These are phyloP conservation scores for Sebastes vulpes DNA, from an alignment of 2,797 vertebrate species.

Conservation along the genomic window DNA sequence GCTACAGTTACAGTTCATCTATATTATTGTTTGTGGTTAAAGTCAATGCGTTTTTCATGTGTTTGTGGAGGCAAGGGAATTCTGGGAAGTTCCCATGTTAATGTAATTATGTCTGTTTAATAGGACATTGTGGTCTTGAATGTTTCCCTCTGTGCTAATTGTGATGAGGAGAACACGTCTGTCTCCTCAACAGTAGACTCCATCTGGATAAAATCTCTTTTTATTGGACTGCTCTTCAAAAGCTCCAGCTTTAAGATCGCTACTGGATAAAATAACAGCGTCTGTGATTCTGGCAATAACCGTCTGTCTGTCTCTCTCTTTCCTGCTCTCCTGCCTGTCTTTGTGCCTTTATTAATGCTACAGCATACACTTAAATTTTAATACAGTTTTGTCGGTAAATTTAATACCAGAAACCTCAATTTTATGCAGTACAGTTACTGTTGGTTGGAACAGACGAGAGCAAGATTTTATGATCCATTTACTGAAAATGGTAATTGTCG, in stretches of 20 bases:
- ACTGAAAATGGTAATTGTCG: neutral
- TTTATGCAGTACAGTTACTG: neutral
- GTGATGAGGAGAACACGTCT: slow-evolving; percentile 67
- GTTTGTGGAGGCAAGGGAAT: slow-evolving; percentile 54
- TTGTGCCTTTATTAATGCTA: neutral
- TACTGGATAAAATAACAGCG: slow-evolving; percentile 69
- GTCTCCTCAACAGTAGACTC: slow-evolving; percentile 52
- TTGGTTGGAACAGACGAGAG: neutral
- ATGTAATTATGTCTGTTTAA: slow-evolving; percentile 74
- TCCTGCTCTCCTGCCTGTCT: slow-evolving; percentile 17
- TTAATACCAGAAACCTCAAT: neutral
- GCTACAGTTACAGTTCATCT: slow-evolving; percentile 43
- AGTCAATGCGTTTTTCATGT: slow-evolving; percentile 59
- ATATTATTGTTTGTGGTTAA: slow-evolving; percentile 54
- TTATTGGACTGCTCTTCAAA: slow-evolving; percentile 65
- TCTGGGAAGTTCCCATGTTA: slow-evolving; percentile 75
- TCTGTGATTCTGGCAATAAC: slow-evolving; percentile 76
- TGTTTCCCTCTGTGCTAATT: slow-evolving; percentile 65
- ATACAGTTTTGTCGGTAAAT: neutral
- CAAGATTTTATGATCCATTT: neutral
- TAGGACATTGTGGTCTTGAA: slow-evolving; percentile 64
- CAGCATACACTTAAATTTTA: neutral
- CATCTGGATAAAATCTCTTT: slow-evolving; percentile 77
- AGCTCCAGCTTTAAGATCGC: slow-evolving; percentile 45
- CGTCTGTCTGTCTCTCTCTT: slow-evolving; percentile 49